Evolutionary conservation across 1,140 invertebrate species (phyloP).

Genomic region (Papilio aristodemus): DNA sequence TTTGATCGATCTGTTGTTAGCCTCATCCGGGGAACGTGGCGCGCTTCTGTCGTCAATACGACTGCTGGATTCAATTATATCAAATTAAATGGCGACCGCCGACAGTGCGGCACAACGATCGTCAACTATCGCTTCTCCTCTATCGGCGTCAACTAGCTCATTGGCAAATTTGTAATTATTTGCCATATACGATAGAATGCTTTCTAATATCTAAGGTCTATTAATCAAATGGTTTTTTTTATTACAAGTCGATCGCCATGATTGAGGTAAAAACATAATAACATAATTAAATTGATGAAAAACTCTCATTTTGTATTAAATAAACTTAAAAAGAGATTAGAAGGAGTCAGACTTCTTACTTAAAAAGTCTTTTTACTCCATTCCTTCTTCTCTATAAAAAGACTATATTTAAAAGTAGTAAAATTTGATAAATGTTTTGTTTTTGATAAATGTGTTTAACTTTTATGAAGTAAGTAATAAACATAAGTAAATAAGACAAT

Average conservation of each 20-base stretch:
- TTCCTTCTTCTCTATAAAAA: too few relatives aligned
- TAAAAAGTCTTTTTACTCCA: too few relatives aligned
- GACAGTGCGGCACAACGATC: background rate
- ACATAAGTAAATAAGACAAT: too few relatives aligned
- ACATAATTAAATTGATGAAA: too few relatives aligned
- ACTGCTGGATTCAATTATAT: constrained; percentile 13
- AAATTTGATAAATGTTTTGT: too few relatives aligned
- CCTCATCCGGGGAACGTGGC: background rate
- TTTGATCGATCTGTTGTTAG: constrained; percentile 5
- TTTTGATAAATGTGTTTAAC: too few relatives aligned
- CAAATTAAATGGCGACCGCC: constrained; percentile 18
- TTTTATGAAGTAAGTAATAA: too few relatives aligned
- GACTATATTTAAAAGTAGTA: too few relatives aligned
- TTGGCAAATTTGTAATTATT: constrained; percentile 15
- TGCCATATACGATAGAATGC: background rate
- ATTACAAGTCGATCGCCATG: background rate
- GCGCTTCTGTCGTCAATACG: background rate
- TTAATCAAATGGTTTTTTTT: background rate
- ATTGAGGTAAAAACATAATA: background rate
- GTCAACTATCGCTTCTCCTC: constrained; percentile 1
- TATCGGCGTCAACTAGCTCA: background rate
- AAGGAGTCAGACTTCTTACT: too few relatives aligned
- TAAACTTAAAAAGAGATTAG: too few relatives aligned
- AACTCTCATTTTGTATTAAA: too few relatives aligned
- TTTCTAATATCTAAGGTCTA: background rate